Evolutionary conservation across 2,797 vertebrate species (phyloP).

Genomic region (Hemibagrus guttatus): DNA sequence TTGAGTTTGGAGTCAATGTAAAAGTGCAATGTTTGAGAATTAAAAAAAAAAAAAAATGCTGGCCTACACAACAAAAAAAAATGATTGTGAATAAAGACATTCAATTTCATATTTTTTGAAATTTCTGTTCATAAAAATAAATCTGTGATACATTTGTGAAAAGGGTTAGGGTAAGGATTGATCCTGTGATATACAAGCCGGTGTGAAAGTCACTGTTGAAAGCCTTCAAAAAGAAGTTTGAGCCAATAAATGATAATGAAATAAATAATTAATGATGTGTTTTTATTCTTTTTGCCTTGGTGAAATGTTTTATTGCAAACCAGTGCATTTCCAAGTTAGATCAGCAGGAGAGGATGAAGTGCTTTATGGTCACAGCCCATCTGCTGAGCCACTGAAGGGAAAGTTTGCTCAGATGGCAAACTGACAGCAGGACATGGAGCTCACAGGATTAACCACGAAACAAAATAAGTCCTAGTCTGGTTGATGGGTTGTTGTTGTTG

Average conservation of each 20-base stretch:
- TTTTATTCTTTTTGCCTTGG: neutral
- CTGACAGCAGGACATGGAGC: conserved; percentile 73
- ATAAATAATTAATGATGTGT: neutral
- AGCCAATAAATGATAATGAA: neutral
- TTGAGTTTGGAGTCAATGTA: neutral
- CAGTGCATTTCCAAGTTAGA: conserved; percentile 12
- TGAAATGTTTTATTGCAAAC: neutral
- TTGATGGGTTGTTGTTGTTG: neutral
- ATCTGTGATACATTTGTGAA: neutral
- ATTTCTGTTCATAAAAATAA: neutral
- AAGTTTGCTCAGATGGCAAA: conserved; percentile 41
- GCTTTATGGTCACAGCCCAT: conserved; percentile 9
- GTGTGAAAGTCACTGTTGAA: neutral
- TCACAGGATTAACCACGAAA: conserved; percentile 39
- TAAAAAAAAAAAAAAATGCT: neutral
- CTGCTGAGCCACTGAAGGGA: conserved; percentile 11
- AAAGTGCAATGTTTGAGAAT: neutral
- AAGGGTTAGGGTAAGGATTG: too few species aligned
- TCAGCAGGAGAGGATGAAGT: conserved; percentile 22
- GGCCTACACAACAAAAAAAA: neutral
- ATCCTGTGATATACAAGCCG: neutral
- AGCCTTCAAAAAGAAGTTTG: neutral
- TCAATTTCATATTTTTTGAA: neutral
- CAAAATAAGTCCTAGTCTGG: neutral
- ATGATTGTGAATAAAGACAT: neutral